Base-by-base conservation (phyloP, 2,797 vertebrate species). In the Miichthys miiuy region DNA sequence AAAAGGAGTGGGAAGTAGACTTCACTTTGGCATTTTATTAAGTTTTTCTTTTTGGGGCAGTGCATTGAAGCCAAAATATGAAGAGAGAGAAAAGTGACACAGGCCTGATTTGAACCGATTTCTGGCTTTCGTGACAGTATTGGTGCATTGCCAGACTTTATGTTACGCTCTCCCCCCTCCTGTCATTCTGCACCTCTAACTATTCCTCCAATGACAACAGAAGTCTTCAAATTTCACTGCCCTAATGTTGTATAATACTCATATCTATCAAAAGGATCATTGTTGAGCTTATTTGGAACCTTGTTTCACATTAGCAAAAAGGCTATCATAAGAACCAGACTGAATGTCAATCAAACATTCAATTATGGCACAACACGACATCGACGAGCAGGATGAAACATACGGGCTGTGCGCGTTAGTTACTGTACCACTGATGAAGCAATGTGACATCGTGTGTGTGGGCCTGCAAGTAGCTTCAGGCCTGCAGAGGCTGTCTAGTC, bases 361-460 rank as follows among this genome's bases (percentile, higher is more conserved):
- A 85, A 80, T 91, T 85, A 85, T 61, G 80, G 80, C 68, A 44
- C 76, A 67, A 77, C 82, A 80, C 78, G 76, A 81, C 60, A 23
- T 88, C 48, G 61, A 47, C 2, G 18, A 79, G 85, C 70, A 52
- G 63, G 75, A 80, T 71, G 58, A 79, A 79, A 82, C 77, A 88
- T 76, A 65, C 66, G 10, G 89, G 83, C 83, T 73, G 85, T 80
- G 79, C 80, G 85, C 73, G 38, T 88, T 75, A 86, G 88, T 87
- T 86, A 90, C 86, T 88, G 84, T 84, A 78, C 68, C 85, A 72
- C 77, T 77, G 91, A 87, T 90, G 86, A 93, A 91, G 83, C 84
- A 85, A 88, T 86, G 88, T 93, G 90, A 92, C 90, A 89, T 92
- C 87, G 84, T 89, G 85, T 89, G 91, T 83, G 92, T 87, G 88